Evolutionary conservation across 2,888 invertebrate species (phyloP).

Genomic region (Parapristionchus giblindavisi): DNA sequence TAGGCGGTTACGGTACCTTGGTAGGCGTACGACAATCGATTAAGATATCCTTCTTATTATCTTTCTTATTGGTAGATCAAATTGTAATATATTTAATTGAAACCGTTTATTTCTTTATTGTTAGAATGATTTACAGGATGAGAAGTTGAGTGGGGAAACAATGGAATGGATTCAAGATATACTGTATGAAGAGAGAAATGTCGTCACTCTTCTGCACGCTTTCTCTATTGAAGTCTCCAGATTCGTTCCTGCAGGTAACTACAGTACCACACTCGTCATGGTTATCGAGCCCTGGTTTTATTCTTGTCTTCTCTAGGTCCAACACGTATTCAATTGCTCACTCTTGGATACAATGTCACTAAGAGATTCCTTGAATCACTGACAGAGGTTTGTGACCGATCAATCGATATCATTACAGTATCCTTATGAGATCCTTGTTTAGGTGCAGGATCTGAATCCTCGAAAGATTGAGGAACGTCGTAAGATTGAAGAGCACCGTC

Average conservation of each 20-base stretch:
- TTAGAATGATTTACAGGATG: not conserved
- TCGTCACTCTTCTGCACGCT: not conserved
- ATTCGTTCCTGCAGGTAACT: not conserved
- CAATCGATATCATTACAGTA: not conserved
- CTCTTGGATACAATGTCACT: slow-evolving; percentile 18
- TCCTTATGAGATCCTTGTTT: not conserved
- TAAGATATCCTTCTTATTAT: not conserved
- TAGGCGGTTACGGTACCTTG: not conserved
- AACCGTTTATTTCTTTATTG: not conserved
- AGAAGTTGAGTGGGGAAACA: not conserved
- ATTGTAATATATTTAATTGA: not conserved
- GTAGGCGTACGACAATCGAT: not conserved
- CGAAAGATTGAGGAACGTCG: not conserved
- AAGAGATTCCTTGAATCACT: slow-evolving; percentile 9
- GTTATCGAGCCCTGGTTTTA: not conserved
- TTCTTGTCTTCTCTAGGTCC: not conserved
- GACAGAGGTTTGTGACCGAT: slow-evolving; percentile 8
- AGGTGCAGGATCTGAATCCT: not conserved
- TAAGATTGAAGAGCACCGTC: not conserved
- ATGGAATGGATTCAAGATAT: slow-evolving; percentile 30
- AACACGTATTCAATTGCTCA: slow-evolving; percentile 16
- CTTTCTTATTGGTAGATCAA: not conserved
- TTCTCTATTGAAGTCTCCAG: slow-evolving; percentile 1
- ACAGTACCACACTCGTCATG: not conserved
- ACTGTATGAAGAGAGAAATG: slow-evolving; percentile 13